Evolutionary conservation across 2,113 vertebrate genomes (phyloP), one percentile per base, ranked within the genome.

Genomic region (Gasterosteus aculeatus): DNA sequence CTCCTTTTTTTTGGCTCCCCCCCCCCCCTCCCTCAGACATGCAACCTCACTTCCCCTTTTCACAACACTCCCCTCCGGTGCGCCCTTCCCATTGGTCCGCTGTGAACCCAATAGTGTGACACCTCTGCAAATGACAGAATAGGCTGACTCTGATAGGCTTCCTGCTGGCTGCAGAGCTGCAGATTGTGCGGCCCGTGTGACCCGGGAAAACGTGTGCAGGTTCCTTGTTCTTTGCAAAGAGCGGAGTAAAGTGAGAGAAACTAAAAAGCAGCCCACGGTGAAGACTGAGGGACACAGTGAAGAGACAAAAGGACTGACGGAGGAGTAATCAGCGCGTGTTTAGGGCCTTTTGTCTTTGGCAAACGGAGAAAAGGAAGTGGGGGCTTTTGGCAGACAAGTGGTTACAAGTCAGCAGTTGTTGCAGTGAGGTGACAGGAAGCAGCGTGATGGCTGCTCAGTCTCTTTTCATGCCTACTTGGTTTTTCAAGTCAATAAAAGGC

Each of bases 21-120:
- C 35, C 49, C 38, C 22, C 35, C 38, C 0, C 51, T 10, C 33
- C 49, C 38, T 33, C 61, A 46, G 26, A 49, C 73, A 62, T 76
- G 63, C 65, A 72, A 69, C 64, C 66, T 66, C 76, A 75, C 81
- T 79, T 81, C 81, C 81, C 79, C 75, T 61, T 72, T 81, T 58
- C 63, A 38, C 72, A 74, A 85, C 86, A 91, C 88, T 62, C 90
- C 90, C 91, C 88, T 87, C 71, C 75, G 80, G 80, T 62, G 73
- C 89, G 78, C 62, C 59, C 31, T 83, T 83, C 77, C 87, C 70
- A 93, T 92, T 93, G 93, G 93, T 73, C 82, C 46, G 39, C 56
- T 11, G 67, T 44, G 49, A 77, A 85, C 72, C 91, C 91, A 91
- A 90, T 89, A 47, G 75, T 75, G 54, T 77, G 63, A 73, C 80